Conservation (phyloP, 2,113 vertebrate genomes). For the Spea multiplicata region DNA sequence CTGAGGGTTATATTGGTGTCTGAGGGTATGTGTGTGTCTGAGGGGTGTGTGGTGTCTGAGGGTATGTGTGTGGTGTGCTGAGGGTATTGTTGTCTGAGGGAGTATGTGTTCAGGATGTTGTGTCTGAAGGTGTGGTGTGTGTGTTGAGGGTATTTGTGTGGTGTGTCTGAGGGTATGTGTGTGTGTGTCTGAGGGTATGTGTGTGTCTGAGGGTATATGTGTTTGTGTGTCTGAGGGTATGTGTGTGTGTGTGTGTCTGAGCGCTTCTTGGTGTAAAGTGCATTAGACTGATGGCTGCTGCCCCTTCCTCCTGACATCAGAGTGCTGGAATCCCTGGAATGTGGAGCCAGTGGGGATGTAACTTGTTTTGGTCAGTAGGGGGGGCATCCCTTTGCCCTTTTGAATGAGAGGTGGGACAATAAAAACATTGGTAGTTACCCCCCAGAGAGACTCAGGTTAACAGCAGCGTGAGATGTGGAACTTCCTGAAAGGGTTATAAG, state of each 20-base stretch:
- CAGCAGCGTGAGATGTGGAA: neutral
- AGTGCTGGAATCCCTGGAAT: conserved; percentile 64
- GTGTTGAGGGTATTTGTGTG: conserved; percentile 11
- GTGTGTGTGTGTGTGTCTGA: conserved; percentile 1
- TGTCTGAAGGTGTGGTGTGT: neutral
- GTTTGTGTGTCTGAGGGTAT: too few species aligned
- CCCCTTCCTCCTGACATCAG: conserved; percentile 59
- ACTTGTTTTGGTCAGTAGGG: conserved; percentile 27
- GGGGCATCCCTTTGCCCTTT: neutral
- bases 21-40: conserved; percentile 19
- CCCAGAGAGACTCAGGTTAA: neutral
- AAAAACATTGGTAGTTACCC: neutral
- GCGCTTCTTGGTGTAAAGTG: conserved; percentile 29
- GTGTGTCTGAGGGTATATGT: too few species aligned
- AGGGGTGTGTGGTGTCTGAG: too few species aligned
- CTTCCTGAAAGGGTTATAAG: conserved; percentile 3
- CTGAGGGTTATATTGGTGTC: too few species aligned
- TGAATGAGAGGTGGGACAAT: conserved; percentile 15
- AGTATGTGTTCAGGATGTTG: too few species aligned
- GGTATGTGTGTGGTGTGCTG: neutral
- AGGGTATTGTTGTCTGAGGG: too few species aligned
- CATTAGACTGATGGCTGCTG: conserved; percentile 28
- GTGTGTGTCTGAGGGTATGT: neutral
- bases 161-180: neutral
- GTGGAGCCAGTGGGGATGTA: conserved; percentile 54